phyloP scores from a whole-genome alignment of 2,113 vertebrate genomes.

The Antechinus flavipes region DNA sequence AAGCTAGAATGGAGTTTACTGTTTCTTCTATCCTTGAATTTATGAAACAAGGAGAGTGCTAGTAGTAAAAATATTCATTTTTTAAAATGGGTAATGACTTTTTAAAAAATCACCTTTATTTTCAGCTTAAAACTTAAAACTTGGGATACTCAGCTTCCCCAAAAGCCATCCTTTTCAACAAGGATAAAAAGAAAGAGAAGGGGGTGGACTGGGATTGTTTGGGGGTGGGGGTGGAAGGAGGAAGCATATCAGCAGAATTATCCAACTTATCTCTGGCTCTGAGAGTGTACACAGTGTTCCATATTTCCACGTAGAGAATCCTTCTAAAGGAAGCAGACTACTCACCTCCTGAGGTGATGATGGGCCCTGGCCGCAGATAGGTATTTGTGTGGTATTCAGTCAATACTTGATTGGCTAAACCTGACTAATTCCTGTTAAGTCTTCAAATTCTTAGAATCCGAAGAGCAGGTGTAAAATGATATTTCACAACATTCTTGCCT shows the following conservation, averaged over 20 bases:
- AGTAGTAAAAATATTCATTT: slow-evolving; percentile 2
- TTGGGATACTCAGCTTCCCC: too few species aligned
- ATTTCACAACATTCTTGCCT: slow-evolving; percentile 21
- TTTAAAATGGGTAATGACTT: slow-evolving; percentile 14
- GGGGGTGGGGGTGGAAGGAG: not conserved
- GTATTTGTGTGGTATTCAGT: not conserved
- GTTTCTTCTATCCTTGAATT: slow-evolving; percentile 3
- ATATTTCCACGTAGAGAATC: not conserved
- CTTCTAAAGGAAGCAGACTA: not conserved
- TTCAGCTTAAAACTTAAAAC: too few species aligned
- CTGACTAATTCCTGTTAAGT: slow-evolving; percentile 1
- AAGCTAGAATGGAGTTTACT: not conserved
- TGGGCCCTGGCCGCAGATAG: not conserved
- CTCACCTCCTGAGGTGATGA: not conserved
- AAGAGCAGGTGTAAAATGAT: slow-evolving; percentile 36
- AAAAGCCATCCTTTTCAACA: not conserved
- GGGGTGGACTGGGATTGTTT: not conserved
- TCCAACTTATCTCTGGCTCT: not conserved
- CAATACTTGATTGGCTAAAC: not conserved
- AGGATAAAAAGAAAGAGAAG: not conserved
- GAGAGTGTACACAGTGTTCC: not conserved
- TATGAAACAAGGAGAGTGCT: slow-evolving; percentile 17
- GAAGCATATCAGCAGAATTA: not conserved
- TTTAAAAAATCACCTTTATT: slow-evolving; percentile 14
- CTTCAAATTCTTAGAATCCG: not conserved